phyloP scores from a whole-genome alignment of 2,113 vertebrate species.

The Gymnarchus niloticus region DNA sequence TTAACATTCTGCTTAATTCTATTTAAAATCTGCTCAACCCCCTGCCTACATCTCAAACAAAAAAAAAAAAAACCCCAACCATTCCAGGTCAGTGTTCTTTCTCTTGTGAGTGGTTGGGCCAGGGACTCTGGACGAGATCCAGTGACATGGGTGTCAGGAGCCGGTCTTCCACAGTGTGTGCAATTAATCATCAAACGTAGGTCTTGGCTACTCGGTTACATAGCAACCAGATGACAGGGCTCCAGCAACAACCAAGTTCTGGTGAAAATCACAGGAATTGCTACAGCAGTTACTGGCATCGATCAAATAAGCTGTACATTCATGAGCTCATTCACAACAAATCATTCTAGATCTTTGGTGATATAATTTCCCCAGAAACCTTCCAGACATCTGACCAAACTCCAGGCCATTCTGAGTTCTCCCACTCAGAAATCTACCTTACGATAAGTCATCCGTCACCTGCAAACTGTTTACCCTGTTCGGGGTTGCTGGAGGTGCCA shows the following conservation, averaged over 20 bases:
- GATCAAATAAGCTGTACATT: neutral
- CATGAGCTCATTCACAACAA: neutral
- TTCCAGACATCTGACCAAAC: neutral
- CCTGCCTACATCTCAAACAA: neutral
- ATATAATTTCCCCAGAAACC: neutral
- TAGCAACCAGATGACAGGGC: neutral
- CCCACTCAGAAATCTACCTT: neutral
- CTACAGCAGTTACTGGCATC: neutral
- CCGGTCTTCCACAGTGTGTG: neutral
- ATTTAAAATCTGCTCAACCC: neutral
- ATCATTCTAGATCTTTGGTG: neutral
- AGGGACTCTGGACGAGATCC: neutral
- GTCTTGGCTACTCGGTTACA: constrained; percentile 3
- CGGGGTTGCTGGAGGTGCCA: no score
- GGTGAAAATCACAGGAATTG: neutral
- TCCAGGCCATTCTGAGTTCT: neutral
- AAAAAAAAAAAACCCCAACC: neutral
- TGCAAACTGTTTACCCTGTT: no score
- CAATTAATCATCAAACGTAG: neutral
- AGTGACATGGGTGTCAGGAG: neutral
- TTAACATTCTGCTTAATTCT: neutral
- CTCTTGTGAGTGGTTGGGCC: neutral
- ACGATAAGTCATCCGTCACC: no score
- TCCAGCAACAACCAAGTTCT: neutral
- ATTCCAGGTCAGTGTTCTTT: neutral